Conservation (phyloP, 2,797 vertebrate species). For the Enteromius paludinosus region DNA sequence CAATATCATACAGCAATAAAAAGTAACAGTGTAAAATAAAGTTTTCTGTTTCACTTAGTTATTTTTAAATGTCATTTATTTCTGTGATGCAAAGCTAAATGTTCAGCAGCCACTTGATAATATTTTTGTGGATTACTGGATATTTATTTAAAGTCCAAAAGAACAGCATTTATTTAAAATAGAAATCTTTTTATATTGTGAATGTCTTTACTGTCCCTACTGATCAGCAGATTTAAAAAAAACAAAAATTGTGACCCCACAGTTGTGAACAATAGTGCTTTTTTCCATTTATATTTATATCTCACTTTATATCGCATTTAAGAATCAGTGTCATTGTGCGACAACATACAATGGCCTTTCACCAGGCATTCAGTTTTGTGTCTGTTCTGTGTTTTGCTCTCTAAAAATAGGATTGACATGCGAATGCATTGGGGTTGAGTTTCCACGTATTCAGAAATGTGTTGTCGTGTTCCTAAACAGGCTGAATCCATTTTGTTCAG, state of each 20-base stretch:
- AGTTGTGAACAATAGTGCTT: not conserved
- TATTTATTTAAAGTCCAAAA: not conserved
- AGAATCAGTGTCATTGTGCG: not conserved
- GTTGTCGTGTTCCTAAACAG: slow-evolving; percentile 1
- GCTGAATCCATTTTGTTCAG: slow-evolving; percentile 6
- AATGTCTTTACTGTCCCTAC: not conserved
- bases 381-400: not conserved
- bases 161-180: not conserved
- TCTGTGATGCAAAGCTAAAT: not conserved
- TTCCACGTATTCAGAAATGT: slow-evolving; percentile 27
- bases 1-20: not conserved
- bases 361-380: not conserved
- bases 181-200: not conserved
- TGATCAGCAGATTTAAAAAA: not conserved
- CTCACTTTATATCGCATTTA: not conserved
- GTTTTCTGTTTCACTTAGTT: not conserved
- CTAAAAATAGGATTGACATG: slow-evolving; percentile 15
- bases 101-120: not conserved
- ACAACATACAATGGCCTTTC: slow-evolving; percentile 18
- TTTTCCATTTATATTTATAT: not conserved
- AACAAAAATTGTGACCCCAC: not conserved
- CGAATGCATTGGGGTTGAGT: not conserved
- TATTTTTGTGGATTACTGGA: not conserved
- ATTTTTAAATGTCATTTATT: not conserved
- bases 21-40: not conserved